Evolutionary conservation across 2,113 vertebrate species (phyloP).

Genomic region (Phyllostomus discolor): DNA sequence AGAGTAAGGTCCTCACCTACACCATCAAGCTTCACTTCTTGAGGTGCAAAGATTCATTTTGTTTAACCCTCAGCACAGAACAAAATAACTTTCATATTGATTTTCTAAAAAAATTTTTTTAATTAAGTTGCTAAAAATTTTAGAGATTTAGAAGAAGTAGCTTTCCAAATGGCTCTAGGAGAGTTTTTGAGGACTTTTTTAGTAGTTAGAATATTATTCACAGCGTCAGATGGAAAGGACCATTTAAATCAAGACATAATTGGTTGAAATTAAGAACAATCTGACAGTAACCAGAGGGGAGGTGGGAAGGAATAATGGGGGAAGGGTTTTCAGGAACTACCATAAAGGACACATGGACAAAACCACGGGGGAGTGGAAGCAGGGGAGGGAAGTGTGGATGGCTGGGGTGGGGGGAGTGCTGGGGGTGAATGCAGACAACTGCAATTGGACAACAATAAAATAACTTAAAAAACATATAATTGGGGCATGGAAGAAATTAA

Average conservation of each 20-base stretch:
- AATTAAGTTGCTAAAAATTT: neutral
- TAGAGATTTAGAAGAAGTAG: neutral
- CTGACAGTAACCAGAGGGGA: too few relatives aligned
- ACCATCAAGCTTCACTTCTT: neutral
- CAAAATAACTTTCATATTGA: neutral
- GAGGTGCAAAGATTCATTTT: neutral
- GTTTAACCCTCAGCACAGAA: neutral
- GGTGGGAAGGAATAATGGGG: too few relatives aligned
- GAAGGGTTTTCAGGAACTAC: too few relatives aligned
- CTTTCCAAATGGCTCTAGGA: neutral
- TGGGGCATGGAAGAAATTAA: neutral
- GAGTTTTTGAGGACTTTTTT: neutral
- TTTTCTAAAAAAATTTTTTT: neutral
- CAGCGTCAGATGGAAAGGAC: neutral
- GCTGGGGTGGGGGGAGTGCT: too few relatives aligned
- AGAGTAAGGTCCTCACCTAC: neutral
- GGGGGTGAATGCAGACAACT: too few relatives aligned
- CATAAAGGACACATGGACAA: too few relatives aligned
- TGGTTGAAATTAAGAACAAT: neutral
- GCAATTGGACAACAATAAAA: too few relatives aligned
- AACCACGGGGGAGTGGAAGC: too few relatives aligned
- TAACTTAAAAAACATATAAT: too few relatives aligned
- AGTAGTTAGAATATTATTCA: neutral
- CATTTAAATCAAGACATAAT: neutral
- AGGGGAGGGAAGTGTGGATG: too few relatives aligned